phyloP scores from a whole-genome alignment of 2,113 vertebrate genomes.

The Sebastes fasciatus region DNA sequence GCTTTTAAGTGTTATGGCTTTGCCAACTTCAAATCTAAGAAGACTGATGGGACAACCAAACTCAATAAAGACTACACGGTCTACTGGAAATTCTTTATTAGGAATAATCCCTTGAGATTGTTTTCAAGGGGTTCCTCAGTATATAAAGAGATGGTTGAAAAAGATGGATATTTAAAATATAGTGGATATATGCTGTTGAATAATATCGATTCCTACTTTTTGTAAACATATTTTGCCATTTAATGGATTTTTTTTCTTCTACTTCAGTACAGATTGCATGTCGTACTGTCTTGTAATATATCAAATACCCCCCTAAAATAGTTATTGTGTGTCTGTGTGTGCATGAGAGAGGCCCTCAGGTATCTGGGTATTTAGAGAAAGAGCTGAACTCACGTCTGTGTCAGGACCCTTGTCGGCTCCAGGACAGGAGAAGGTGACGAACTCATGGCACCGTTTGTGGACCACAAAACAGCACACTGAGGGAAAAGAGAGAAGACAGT shows the following conservation, averaged over 20 bases:
- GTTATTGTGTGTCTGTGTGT: neutral
- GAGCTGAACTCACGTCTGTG: constrained; percentile 89
- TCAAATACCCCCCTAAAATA: neutral
- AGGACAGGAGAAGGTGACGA: constrained; percentile 95
- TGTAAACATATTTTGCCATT: neutral
- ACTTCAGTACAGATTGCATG: neutral
- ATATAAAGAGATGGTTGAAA: neutral
- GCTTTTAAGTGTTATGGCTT: neutral
- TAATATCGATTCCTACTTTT: neutral
- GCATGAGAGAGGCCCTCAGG: neutral
- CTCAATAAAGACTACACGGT: neutral
- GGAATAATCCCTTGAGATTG: neutral
- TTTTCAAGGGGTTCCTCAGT: neutral
- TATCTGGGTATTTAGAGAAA: neutral
- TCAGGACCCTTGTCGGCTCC: constrained; percentile 94
- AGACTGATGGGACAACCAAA: neutral
- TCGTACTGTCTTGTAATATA: neutral
- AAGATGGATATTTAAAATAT: neutral
- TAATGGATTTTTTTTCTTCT: neutral
- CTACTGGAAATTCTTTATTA: neutral
- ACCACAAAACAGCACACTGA: constrained; percentile 97
- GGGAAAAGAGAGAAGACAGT: constrained; percentile 43
- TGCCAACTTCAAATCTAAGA: neutral
- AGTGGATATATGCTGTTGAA: neutral
- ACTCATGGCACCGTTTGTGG: constrained; percentile 96